Evolutionary conservation across 2,888 invertebrate species (phyloP).

Genomic region (Acronicta alni): DNA sequence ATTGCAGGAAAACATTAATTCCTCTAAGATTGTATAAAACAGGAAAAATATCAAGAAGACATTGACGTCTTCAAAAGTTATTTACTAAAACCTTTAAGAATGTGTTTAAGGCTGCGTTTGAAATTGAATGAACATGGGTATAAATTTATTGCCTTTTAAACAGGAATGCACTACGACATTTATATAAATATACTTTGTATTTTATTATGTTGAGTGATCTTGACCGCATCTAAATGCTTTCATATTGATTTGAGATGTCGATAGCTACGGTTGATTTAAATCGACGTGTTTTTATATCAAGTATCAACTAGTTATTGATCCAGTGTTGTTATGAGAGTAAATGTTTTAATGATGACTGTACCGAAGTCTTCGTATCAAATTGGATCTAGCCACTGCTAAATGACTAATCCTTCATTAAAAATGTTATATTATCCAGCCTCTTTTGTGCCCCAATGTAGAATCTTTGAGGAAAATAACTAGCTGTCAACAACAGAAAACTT

Average conservation of each 20-base stretch:
- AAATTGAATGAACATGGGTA: not conserved
- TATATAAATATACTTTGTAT: not conserved
- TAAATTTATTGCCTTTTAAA: slow-evolving; percentile 1
- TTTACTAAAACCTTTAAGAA: slow-evolving; percentile 12
- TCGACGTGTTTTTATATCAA: slow-evolving; percentile 20
- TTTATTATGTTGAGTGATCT: slow-evolving; percentile 30
- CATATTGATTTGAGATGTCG: slow-evolving; percentile 31
- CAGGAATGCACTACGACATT: slow-evolving; percentile 21
- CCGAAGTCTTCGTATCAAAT: not conserved
- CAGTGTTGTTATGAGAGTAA: slow-evolving; percentile 14
- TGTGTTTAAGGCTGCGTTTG: slow-evolving; percentile 8
- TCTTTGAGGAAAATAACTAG: too few species aligned
- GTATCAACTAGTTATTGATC: slow-evolving; percentile 28
- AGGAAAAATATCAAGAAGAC: slow-evolving; percentile 19
- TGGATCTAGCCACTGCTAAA: not conserved
- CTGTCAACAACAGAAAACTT: too few species aligned
- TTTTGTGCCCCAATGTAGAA: too few species aligned
- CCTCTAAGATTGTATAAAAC: slow-evolving; percentile 21
- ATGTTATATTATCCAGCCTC: too few species aligned
- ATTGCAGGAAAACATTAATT: slow-evolving; percentile 42
- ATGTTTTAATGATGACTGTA: slow-evolving; percentile 8
- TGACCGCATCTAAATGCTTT: slow-evolving; percentile 43
- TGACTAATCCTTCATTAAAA: not conserved
- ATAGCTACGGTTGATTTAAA: slow-evolving; percentile 29
- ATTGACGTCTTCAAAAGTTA: slow-evolving; percentile 10